Evolutionary conservation across 1,140 invertebrate genomes (phyloP).

Genomic region (Drosophila lowei): DNA sequence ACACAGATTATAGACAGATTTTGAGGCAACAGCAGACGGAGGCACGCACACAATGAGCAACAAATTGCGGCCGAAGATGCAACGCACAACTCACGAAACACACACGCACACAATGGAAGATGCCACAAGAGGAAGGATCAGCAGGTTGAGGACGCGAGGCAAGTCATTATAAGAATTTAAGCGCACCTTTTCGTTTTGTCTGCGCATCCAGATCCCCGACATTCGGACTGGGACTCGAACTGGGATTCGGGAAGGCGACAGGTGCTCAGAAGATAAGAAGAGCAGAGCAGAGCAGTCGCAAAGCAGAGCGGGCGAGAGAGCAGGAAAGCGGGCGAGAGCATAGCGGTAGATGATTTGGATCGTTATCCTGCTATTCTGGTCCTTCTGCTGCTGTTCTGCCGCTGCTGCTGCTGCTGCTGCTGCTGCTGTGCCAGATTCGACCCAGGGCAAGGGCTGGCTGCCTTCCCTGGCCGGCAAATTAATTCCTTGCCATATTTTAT

Average conservation of each 20-base stretch:
- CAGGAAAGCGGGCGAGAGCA: conserved; percentile 21
- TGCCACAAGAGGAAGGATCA: conserved; percentile 22
- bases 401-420: conserved; percentile 22
- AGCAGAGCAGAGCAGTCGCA: conserved; percentile 3
- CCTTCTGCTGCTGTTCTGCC: conserved; percentile 45
- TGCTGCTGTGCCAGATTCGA: conserved; percentile 78
- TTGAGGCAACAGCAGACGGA: conserved; percentile 50
- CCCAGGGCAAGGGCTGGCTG: conserved; percentile 36
- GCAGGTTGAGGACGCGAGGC: conserved; percentile 48
- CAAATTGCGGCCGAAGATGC: conserved; percentile 45
- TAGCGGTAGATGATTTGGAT: conserved; percentile 69
- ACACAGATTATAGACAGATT: conserved; percentile 81
- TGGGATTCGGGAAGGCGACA: conserved; percentile 51
- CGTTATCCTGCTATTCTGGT: conserved; percentile 30
- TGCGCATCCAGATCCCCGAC: conserved; percentile 27
- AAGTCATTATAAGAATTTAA: conserved; percentile 81
- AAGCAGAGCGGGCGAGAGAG: background rate
- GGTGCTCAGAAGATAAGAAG: conserved; percentile 71
- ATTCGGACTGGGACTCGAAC: conserved; percentile 30
- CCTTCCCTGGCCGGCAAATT: conserved; percentile 54
- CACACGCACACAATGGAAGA: background rate
- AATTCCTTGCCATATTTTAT: conserved; percentile 82
- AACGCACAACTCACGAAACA: conserved; percentile 19
- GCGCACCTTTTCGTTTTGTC: conserved; percentile 78
- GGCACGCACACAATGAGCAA: conserved; percentile 39